Conservation (phyloP, 92 coral and sea anemone species). For the Heliopora coerulea region DNA sequence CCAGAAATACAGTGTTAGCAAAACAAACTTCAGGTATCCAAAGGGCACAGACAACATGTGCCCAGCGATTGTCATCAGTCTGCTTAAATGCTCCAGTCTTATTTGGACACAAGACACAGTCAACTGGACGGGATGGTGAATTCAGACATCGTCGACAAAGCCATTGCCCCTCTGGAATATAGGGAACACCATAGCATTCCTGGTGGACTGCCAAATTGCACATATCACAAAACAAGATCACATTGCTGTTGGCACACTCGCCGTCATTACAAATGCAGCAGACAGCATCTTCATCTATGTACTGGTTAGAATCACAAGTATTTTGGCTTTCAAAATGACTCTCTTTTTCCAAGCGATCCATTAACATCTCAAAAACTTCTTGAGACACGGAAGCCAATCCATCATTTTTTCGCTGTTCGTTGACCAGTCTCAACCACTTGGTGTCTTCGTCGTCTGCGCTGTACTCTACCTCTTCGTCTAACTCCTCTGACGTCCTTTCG, state of each 20-base stretch:
- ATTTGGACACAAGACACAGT: slow-evolving; percentile 96
- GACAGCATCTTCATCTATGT: slow-evolving; percentile 99
- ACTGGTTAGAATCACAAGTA: slow-evolving; percentile 93
- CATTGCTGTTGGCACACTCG: slow-evolving; percentile 98
- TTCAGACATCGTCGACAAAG: slow-evolving; percentile 97
- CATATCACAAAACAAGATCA: slow-evolving; percentile 98
- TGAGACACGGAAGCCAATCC: slow-evolving; percentile 97
- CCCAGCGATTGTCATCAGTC: slow-evolving; percentile 98
- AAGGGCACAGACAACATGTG: slow-evolving; percentile 96
- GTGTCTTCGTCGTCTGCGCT: slow-evolving; percentile 99
- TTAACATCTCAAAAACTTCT: slow-evolving; percentile 91
- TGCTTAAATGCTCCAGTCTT: slow-evolving; percentile 99
- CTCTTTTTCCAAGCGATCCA: slow-evolving; percentile 97
- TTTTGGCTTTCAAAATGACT: slow-evolving; percentile 97
- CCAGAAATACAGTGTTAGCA: slow-evolving; percentile 97
- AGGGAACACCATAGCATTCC: slow-evolving; percentile 99
- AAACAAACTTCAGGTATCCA: slow-evolving; percentile 99
- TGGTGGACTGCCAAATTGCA: slow-evolving; percentile 99
- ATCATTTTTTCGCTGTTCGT: slow-evolving; percentile 87
- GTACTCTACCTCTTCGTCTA: slow-evolving; percentile 97
- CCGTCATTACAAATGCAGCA: slow-evolving; percentile 99
- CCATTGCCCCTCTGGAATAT: slow-evolving; percentile 99
- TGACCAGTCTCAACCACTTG: slow-evolving; percentile 81
- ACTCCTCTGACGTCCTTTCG: slow-evolving; percentile 93
- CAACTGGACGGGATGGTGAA: slow-evolving; percentile 97